Evolutionary conservation across 2,888 invertebrate species (phyloP).

Genomic region (Sericinus montela): DNA sequence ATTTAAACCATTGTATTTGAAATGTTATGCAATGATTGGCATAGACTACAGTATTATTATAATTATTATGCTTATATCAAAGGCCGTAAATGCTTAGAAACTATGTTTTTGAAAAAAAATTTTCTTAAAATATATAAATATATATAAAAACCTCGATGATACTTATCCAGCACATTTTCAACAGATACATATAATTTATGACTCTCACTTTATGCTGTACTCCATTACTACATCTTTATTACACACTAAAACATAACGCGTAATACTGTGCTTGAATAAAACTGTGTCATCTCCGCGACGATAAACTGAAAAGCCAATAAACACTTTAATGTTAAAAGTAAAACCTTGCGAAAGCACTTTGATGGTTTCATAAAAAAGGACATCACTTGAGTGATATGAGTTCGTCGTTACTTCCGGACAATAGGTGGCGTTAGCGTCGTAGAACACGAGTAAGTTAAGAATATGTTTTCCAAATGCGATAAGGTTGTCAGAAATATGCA

Average conservation of each 20-base stretch:
- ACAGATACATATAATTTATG: not conserved
- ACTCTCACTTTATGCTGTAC: not conserved
- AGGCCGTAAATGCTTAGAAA: too few species aligned
- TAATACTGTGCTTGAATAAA: slow-evolving; percentile 30
- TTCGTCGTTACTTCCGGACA: slow-evolving; percentile 22
- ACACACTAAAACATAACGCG: slow-evolving; percentile 10
- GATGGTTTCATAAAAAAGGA: slow-evolving; percentile 33
- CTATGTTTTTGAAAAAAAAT: too few species aligned
- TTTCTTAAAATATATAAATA: too few species aligned
- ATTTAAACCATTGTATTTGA: too few species aligned
- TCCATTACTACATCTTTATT: slow-evolving; percentile 3
- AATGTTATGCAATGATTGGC: too few species aligned
- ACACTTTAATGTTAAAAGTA: slow-evolving; percentile 62
- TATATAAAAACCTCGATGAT: not conserved
- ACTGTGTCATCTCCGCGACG: slow-evolving; percentile 39
- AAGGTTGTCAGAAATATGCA: too few species aligned
- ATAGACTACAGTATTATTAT: too few species aligned
- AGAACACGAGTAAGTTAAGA: not conserved
- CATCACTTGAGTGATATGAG: slow-evolving; percentile 22
- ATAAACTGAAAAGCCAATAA: slow-evolving; percentile 54
- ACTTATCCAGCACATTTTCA: not conserved
- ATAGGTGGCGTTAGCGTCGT: slow-evolving; percentile 25
- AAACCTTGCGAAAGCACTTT: slow-evolving; percentile 44
- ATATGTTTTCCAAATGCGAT: too few species aligned
- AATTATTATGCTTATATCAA: too few species aligned